phyloP scores from a whole-genome alignment of 2,888 invertebrate genomes.

The Balanococcus diminutus region DNA sequence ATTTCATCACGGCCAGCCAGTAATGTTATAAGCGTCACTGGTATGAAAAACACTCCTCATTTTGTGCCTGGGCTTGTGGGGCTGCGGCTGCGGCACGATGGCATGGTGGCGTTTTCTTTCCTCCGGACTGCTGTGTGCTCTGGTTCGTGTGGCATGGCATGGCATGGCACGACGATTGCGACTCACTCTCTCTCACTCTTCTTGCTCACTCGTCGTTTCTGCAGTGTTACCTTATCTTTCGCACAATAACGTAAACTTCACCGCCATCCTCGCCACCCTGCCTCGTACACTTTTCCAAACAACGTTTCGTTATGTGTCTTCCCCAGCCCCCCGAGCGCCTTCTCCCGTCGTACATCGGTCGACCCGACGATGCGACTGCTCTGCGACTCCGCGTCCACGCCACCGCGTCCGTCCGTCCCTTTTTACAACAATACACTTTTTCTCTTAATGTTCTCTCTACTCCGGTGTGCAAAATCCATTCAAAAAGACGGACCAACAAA shows the following conservation, averaged over 20 bases:
- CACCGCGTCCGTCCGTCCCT: background rate
- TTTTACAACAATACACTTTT: constrained; percentile 35
- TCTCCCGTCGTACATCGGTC: background rate
- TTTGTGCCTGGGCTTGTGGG: background rate
- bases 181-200: background rate
- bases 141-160: background rate
- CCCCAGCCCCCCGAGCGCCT: background rate
- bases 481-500: constrained; percentile 46
- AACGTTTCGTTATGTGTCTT: background rate
- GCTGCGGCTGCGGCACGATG: background rate
- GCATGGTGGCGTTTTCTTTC: background rate
- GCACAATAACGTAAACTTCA: constrained; percentile 49
- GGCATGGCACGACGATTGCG: background rate
- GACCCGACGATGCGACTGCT: background rate
- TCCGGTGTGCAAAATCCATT: constrained; percentile 40
- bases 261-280: background rate
- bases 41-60: constrained; percentile 50
- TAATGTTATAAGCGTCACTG: constrained; percentile 53
- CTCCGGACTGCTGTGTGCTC: background rate
- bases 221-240: constrained; percentile 27
- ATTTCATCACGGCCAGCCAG: constrained; percentile 57
- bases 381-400: background rate
- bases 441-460: constrained; percentile 7
- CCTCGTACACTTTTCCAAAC: constrained; percentile 9
- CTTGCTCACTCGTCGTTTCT: background rate